Evolutionary conservation across 2,113 vertebrate species (phyloP).

Genomic region (Podarcis cretensis): DNA sequence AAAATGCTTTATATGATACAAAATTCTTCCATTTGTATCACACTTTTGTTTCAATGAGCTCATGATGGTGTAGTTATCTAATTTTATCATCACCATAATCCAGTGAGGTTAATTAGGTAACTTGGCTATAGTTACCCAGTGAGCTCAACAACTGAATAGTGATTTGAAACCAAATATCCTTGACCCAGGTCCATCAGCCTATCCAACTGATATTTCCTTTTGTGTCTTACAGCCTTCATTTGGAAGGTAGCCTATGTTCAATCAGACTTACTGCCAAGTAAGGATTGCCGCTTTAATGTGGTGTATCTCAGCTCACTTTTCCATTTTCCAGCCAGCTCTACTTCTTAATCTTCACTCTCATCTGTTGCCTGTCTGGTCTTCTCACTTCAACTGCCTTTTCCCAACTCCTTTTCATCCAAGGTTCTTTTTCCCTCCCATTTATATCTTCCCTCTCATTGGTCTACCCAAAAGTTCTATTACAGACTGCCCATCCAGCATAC

Average conservation of each 20-base stretch:
- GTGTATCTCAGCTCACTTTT: neutral
- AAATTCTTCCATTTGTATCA: neutral
- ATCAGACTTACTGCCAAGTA: neutral
- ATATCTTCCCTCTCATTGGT: neutral
- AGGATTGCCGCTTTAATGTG: neutral
- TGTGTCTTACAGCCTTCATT: neutral
- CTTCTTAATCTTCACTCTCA: neutral
- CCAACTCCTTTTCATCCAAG: constrained; percentile 13
- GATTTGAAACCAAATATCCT: neutral
- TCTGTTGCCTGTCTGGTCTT: neutral
- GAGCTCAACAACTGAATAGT: too few species aligned
- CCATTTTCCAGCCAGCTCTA: neutral
- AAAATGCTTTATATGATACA: neutral
- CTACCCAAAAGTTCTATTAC: neutral
- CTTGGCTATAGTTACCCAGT: neutral
- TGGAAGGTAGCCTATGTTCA: neutral
- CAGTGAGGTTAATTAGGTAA: neutral
- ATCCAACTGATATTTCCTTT: neutral
- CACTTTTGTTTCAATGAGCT: neutral
- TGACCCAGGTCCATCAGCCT: neutral
- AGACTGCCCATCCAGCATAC: neutral
- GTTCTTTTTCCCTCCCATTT: neutral
- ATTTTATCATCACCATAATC: neutral
- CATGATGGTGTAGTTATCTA: neutral
- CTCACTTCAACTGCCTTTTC: constrained; percentile 6